Evolutionary conservation across 2,113 vertebrate species (phyloP), one percentile per base, ranked within the genome.

Genomic region (Marcusenius ussheri): DNA sequence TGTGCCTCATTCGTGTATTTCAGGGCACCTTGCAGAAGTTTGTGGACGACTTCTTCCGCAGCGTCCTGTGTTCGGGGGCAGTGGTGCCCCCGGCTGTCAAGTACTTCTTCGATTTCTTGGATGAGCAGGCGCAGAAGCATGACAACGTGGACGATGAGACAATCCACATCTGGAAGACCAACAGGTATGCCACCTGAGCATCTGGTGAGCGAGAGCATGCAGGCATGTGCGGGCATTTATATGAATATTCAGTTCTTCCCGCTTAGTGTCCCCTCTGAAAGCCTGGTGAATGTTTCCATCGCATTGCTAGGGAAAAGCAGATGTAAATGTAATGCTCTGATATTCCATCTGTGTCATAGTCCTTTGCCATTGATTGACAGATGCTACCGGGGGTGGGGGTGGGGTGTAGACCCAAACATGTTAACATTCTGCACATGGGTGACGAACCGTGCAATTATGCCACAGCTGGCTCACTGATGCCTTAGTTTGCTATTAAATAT

Each of bases 151-250:
- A 99, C 19, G 98, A 99, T 89, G 98, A 99, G 92, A 99, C 98
- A 56, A 97, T 99, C 92, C 98, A 99, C 90, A 99, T 99, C 95
- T 99, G 98, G 98, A 99, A 99, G 95, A 99, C 98, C 49, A 99
- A 99, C 93, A 99, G 98, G 98, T 99, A 93, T 0, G 0, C 11
- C 45, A n/a, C 35, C 13, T 13, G 49, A 15, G 70, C 8, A 19
- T 24, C n/a, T 51, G 85, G 47, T 0, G n/a, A 50, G n/a, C 53
- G 15, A 87, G 50, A 19, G n/a, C 24, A 50, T 19, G 24, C 4
- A 87, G 53, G 53, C 19, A 58, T 58, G 21, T 24, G 56, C 56
- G 2, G 56, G 2, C 3, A n/a, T 62, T 66, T 66, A 0, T 27
- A 27, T 70, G 31, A 70, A 70, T 70, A 51, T 24, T 50, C 11